Evolutionary conservation across 2,888 invertebrate genomes (phyloP).

Genomic region (Adineta ricciae): DNA sequence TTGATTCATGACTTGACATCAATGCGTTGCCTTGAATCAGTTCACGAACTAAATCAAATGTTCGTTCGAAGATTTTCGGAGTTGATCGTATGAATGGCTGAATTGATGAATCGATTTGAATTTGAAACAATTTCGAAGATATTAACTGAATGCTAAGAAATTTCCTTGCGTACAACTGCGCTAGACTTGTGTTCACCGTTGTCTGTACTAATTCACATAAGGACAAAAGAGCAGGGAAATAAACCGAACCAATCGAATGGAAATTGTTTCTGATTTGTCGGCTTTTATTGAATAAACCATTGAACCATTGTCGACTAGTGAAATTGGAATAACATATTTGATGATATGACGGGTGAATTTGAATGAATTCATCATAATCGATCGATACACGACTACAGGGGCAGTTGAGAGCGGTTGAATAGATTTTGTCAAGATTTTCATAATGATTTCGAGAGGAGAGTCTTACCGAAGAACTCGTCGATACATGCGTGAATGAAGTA

Average conservation of each 20-base stretch:
- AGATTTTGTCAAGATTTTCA: background rate
- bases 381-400: background rate
- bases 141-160: background rate
- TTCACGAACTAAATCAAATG: background rate
- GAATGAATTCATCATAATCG: background rate
- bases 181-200: background rate
- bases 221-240: background rate
- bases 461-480: background rate
- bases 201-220: background rate
- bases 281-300: background rate
- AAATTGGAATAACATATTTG: background rate
- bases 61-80: background rate
- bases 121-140: background rate
- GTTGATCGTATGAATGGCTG: background rate
- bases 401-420: background rate
- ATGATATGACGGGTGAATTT: background rate
- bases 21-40: background rate
- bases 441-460: background rate
- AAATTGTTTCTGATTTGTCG: background rate
- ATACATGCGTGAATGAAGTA: background rate
- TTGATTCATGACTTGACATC: background rate
- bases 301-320: background rate
- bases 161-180: background rate
- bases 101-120: background rate
- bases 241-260: background rate